Evolutionary conservation across 1,140 invertebrate species (phyloP), one percentile per base, ranked within the genome.

Genomic region (Leptinotarsa undecemlineata): DNA sequence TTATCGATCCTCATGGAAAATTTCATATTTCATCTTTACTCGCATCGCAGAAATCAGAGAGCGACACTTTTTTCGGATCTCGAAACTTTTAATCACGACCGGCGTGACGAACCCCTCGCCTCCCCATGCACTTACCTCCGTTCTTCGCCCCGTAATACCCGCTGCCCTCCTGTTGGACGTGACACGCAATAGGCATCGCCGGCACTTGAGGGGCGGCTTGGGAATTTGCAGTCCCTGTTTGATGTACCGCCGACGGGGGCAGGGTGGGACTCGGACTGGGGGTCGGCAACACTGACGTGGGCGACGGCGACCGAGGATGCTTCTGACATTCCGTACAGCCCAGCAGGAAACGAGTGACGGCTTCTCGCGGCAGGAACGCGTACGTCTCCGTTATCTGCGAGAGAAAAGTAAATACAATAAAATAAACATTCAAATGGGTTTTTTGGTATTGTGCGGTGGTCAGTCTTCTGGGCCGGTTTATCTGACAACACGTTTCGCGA

Each of bases 321-420:
- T 95, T 92, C 82, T 96, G 95, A 85, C 96, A 97, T 83, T 97
- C 95, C n/a, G 93, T 92, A 85, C 96, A 97, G 76, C 95, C 94
- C 80, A 97, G 91, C 42, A 98, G 90, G 86, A 98, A 98, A 78
- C 95, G 91, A 61, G 96, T 98, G 81, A 98, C 96, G 3, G 96
- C 96, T 86, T 98, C 96, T 48, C 96, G 90, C 2, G 96, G 96
- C 72, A 98, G 88, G 82, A 98, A 98, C 5, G 96, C 95, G 87
- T 97, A 98, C 62, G 94, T 96, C 85, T 98, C 96, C 13, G 96
- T 96, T 82, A 98, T 97, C 96, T 98, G 88, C 42, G 79, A 15
- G 33, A 42, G 88, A 84, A 68, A 19, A 68, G 33, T 68, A 68
- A 20, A 64, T 64, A 23, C 62, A 23, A 64, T 64, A 64, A 64